Evolutionary conservation across 1,140 invertebrate species (phyloP), one percentile per base, ranked within the genome.

Genomic region (Brachionus rubens): DNA sequence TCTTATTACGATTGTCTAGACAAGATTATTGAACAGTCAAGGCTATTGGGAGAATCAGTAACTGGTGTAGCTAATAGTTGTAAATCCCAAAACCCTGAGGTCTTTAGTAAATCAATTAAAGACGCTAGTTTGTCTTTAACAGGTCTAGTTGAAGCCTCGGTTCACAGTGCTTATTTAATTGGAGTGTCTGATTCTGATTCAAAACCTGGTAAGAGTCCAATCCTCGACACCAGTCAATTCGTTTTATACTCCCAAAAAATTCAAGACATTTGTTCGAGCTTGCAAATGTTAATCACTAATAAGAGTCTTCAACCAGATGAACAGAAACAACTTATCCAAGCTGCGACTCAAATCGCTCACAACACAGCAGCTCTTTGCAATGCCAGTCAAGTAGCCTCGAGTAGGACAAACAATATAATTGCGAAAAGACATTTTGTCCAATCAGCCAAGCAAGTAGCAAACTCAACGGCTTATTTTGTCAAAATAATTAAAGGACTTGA

Each of bases 401-500:
- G 91, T 56, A 92, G 91, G 82, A 96, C 93, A 2, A 89, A 87
- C 62, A 96, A 98, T 85, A 91, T 94, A 0, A 91, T 93, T 21
- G 92, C 93, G 43, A 97, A 97, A 84, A 85, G 94, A 77, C 94
- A 98, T 82, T 98, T 99, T 84, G 94, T 99, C 16, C 93, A 98
- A 81, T 92, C 93, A 77, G 95, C 95, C 26, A 96, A 96, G 82
- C 93, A 97, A 82, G 94, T 99, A 1, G 96, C 96, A 21, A 96
- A 95, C 84, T 93, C 92, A 3, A 99, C 96, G 2, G 92, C 94
- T 0, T 89, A 89, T 78, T 86, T 99, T 5, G 95, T 99, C 0
- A 94, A 93, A 83, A 91, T 94, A 81, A 97, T 98, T 77, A 98
- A 98, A 86, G 89, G 83, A 54, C 65, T 77, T 43, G 10, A 26